Base-by-base conservation (phyloP, 2,113 vertebrate genomes). In the Poeciliopsis retropinna region DNA sequence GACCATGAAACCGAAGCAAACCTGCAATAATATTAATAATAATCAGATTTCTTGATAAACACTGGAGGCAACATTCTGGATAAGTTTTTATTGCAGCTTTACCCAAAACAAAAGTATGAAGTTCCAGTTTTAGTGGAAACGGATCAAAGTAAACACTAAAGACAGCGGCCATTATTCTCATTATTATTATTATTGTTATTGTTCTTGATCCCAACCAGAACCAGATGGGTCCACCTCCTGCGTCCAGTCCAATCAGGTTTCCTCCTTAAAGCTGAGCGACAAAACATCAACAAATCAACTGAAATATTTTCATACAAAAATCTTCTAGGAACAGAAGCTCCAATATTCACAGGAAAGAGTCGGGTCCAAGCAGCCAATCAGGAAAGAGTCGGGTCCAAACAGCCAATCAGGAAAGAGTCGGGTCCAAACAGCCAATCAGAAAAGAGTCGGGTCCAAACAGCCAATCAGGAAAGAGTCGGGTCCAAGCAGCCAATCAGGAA, bases 231-330 rank as follows among this genome's bases (percentile, higher is more conserved):
- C 60, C 80, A 91, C 85, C 84, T 89, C 82, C 79, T 67, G 74
- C 63, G 62, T 66, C 17, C 69, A 70, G 60, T 73, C 72, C 17
- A 6, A 31, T 70, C 17, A 28, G 39, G 66, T 70, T 76, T 78
- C 64, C 41, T 60, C 64, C 65, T 88, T 85, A 80, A 88, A 83
- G 72, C 72, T 86, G 77, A 88, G 73, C 28, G 25, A 64, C 12
- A 63, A 76, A 85, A 85, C 78, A 80, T 78, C 61, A 68, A 82
- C 57, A 68, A 82, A 85, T 25, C 81, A 86, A 92, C 91, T 90
- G 82, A 44, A 84, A 83, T 39, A 83, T 86, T 85, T 81, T 76
- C 67, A 76, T 87, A 85, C 81, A 86, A 88, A 93, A 83, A 91
- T 90, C 91, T 87, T 64, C 82, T 66, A 62, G 77, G 60, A 83